phyloP scores from a whole-genome alignment of 2,888 invertebrate species.

The Heteromyza rotundicornis region DNA sequence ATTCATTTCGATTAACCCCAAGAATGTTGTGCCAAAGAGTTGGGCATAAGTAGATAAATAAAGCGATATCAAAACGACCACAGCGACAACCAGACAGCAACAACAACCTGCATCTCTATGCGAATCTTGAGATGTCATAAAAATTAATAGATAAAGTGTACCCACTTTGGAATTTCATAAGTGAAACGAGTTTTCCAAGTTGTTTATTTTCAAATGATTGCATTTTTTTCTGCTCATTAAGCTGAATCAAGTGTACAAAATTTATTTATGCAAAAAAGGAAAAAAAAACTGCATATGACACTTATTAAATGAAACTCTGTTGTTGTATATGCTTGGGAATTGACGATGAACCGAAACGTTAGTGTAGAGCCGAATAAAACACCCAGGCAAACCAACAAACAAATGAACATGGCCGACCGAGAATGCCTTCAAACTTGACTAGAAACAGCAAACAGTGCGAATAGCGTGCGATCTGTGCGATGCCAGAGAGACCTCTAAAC shows the following conservation, averaged over 20 bases:
- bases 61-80: no score
- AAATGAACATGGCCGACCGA: neutral
- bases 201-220: conserved; percentile 13
- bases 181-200: neutral
- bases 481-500: conserved; percentile 40
- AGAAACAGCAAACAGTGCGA: neutral
- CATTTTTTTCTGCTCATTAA: conserved; percentile 5
- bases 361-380: no score
- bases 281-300: conserved; percentile 39
- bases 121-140: conserved; percentile 14
- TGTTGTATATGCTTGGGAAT: neutral
- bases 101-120: no score
- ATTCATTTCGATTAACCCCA: no score
- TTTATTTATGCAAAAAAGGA: conserved; percentile 2
- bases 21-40: no score
- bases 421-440: neutral
- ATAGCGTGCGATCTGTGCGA: neutral
- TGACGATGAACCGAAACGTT: no score
- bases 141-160: conserved; percentile 14
- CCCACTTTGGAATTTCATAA: neutral
- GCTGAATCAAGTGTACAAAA: conserved; percentile 17
- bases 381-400: neutral
- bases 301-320: conserved; percentile 43
- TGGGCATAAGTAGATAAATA: no score
- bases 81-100: no score